These are phyloP conservation scores for Drosophila setifemur DNA, from an alignment of 1,140 invertebrate genomes.

Conservation along the genomic window DNA sequence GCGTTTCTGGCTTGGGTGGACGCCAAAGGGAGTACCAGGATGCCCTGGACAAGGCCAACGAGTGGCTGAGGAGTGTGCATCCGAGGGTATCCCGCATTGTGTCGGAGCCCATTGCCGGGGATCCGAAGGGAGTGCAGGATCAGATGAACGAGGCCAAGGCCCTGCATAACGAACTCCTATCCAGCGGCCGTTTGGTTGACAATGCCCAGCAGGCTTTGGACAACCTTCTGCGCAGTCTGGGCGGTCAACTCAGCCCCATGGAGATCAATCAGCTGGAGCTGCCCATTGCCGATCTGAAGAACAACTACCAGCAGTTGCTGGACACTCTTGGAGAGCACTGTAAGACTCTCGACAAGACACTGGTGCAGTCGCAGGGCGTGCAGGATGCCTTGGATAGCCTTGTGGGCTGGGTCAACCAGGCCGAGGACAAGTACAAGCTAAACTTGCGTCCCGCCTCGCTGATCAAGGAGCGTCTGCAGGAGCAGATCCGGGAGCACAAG, in stretches of 20 bases:
- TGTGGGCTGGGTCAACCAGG: conserved; percentile 91
- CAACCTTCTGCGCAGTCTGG: conserved; percentile 88
- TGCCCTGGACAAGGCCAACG: conserved; percentile 90
- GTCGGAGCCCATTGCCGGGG: conserved; percentile 92
- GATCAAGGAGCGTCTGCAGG: conserved; percentile 93
- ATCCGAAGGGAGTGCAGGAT: conserved; percentile 93
- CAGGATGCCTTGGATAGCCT: conserved; percentile 95
- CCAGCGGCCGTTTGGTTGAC: conserved; percentile 92
- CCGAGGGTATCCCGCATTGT: conserved; percentile 89
- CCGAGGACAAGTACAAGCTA: conserved; percentile 92
- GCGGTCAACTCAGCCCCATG: conserved; percentile 90
- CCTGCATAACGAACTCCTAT: conserved; percentile 93
- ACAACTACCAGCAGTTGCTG: conserved; percentile 89
- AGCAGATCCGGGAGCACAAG: conserved; percentile 93
- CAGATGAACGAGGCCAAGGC: conserved; percentile 93
- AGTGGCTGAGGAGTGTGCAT: conserved; percentile 93
- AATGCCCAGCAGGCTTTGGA: conserved; percentile 87
- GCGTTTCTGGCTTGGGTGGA: conserved; percentile 89
- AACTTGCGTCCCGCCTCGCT: conserved; percentile 92
- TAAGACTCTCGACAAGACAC: conserved; percentile 92
- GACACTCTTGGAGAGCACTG: conserved; percentile 90
- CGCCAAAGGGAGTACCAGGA: conserved; percentile 92
- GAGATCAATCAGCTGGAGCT: conserved; percentile 91
- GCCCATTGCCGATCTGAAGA: conserved; percentile 89
- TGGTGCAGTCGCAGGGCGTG: conserved; percentile 96